Conservation (phyloP, 2,797 vertebrate species). For the Podargus strigoides region DNA sequence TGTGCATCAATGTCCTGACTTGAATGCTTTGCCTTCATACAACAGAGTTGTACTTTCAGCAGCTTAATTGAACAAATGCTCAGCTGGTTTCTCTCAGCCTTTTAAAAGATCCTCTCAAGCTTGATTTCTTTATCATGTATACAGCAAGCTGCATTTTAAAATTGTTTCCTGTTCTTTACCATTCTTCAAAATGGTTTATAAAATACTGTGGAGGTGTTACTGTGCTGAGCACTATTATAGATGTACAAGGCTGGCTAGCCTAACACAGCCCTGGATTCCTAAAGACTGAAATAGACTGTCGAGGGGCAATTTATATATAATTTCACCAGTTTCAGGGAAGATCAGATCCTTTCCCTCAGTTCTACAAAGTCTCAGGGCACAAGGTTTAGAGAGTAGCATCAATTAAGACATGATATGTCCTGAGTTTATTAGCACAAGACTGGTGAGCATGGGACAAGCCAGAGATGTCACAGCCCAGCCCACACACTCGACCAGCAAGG, state of each 20-base stretch:
- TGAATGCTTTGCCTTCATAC: neutral
- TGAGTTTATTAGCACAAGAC: neutral
- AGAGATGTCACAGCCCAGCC: neutral
- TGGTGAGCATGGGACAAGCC: neutral
- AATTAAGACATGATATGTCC: neutral
- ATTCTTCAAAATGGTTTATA: no score
- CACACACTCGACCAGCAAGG: fast-evolving
- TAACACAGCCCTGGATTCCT: neutral
- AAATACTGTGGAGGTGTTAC: neutral
- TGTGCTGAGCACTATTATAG: neutral
- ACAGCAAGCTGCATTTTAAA: neutral
- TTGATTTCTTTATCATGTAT: neutral
- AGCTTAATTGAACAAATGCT: neutral
- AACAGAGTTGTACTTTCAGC: neutral
- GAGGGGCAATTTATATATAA: neutral
- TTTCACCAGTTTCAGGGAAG: neutral
- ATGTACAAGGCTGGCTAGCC: neutral
- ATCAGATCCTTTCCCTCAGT: neutral
- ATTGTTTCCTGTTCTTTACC: neutral
- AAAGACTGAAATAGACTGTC: neutral
- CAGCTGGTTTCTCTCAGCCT: neutral
- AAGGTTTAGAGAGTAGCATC: neutral
- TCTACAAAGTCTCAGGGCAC: neutral
- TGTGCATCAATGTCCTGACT: neutral
- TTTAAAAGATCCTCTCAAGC: neutral